A percentile compares a stretch with the other conserved stretches of the same genome.
Evolutionary conservation across 2,113 vertebrate genomes (phyloP).

Genomic region (Genyomyrus donnyi): DNA sequence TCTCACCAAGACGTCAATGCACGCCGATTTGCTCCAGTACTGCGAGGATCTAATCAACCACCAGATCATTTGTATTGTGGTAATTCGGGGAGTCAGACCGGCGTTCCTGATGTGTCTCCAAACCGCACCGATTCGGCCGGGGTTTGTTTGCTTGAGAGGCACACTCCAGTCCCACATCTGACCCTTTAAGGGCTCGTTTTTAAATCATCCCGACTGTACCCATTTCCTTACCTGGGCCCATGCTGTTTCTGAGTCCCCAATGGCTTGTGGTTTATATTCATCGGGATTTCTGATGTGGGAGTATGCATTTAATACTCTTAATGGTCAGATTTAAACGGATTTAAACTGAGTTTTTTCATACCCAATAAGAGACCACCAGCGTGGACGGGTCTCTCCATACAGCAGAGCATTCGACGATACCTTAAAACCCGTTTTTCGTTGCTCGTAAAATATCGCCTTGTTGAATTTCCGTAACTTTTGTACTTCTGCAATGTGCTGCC

Average conservation of each 20-base stretch:
- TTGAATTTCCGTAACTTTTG: background rate
- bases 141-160: background rate
- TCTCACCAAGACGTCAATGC: background rate
- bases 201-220: background rate
- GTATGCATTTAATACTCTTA: background rate
- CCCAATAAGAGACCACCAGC: background rate
- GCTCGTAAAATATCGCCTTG: background rate
- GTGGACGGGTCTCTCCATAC: background rate
- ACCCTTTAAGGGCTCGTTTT: background rate
- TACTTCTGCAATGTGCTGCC: background rate
- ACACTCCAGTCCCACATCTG: background rate
- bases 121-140: background rate
- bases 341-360: background rate
- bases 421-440: background rate
- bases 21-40: constrained; percentile 10
- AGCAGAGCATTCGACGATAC: background rate
- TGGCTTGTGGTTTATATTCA: background rate
- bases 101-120: background rate
- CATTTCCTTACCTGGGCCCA: background rate
- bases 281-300: background rate
- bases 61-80: constrained; percentile 11
- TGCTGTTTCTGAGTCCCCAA: background rate
- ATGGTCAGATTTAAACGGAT: background rate
- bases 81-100: background rate
- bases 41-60: background rate